These are phyloP conservation scores for Pachyseris speciosa DNA, from an alignment of 64 coral and sea anemone genomes.

Conservation along the genomic window DNA sequence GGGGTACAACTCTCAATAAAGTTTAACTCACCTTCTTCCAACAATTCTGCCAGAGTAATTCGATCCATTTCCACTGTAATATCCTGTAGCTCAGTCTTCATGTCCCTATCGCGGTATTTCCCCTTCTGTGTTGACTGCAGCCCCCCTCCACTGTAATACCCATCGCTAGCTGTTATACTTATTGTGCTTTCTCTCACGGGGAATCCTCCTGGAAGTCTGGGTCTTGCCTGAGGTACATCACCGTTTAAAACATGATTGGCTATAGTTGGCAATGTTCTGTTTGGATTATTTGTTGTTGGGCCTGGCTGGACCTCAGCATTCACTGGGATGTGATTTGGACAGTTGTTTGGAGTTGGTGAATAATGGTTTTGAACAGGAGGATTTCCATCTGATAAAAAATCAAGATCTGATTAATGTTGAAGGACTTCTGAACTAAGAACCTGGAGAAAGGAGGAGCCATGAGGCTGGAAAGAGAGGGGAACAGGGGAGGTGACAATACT, in stretches of 20 bases:
- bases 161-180: constrained; percentile 57
- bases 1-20: not conserved
- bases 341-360: not conserved
- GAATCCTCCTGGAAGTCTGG: constrained; percentile 29
- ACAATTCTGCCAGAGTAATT: constrained; percentile 81
- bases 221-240: constrained; percentile 36
- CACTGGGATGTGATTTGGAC: constrained; percentile 40
- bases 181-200: constrained; percentile 27
- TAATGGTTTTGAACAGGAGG: not conserved
- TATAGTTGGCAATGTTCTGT: not conserved
- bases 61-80: constrained; percentile 88
- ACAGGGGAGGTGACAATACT: no score
- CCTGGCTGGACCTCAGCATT: constrained; percentile 16
- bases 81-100: constrained; percentile 76
- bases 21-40: constrained; percentile 81
- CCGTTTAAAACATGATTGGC: constrained; percentile 31
- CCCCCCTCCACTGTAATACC: constrained; percentile 53
- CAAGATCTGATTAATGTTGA: no score
- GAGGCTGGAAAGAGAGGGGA: no score
- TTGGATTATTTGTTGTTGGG: not conserved
- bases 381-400: constrained; percentile 21
- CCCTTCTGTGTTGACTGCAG: constrained; percentile 85
- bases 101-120: constrained; percentile 90
- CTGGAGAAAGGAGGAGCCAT: no score
- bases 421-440: no score